phyloP scores from a whole-genome alignment of 2,888 invertebrate genomes.

The Clepsis dumicolana region DNA sequence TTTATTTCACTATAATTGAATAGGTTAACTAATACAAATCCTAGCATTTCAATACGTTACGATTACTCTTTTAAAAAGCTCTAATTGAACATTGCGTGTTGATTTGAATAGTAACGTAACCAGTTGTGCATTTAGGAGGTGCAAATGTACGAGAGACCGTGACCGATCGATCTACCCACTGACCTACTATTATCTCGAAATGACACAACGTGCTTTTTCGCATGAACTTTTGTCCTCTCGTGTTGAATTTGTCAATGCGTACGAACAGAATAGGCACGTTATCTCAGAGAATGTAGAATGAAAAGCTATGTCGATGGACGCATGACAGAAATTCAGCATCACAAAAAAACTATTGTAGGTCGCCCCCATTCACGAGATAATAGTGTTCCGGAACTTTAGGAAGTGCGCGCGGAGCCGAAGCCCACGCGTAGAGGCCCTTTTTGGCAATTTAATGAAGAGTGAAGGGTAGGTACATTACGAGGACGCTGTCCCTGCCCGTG shows the following conservation, averaged over 20 bases:
- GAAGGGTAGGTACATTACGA: too few relatives aligned
- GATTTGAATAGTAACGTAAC: constrained; percentile 40
- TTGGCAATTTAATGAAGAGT: too few relatives aligned
- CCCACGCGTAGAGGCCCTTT: too few relatives aligned
- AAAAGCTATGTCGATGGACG: too few relatives aligned
- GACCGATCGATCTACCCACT: constrained; percentile 62
- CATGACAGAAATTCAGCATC: too few relatives aligned
- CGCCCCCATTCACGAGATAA: too few relatives aligned
- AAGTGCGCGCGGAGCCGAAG: too few relatives aligned
- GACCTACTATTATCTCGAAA: constrained; percentile 52
- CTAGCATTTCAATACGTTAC: background rate
- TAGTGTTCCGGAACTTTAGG: too few relatives aligned
- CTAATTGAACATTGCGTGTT: constrained; percentile 33
- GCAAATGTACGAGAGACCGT: constrained; percentile 59
- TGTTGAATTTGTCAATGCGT: background rate
- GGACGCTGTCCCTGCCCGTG: too few relatives aligned
- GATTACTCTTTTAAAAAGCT: constrained; percentile 9
- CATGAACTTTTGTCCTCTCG: constrained; percentile 13
- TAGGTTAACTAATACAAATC: background rate
- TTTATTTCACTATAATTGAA: too few relatives aligned
- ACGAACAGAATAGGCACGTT: background rate
- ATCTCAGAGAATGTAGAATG: too few relatives aligned
- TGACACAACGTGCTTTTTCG: constrained; percentile 33
- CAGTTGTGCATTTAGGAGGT: constrained; percentile 49
- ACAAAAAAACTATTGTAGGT: too few relatives aligned